phyloP scores from a whole-genome alignment of 2,888 invertebrate species.

The Leptinotarsa rubiginosa region DNA sequence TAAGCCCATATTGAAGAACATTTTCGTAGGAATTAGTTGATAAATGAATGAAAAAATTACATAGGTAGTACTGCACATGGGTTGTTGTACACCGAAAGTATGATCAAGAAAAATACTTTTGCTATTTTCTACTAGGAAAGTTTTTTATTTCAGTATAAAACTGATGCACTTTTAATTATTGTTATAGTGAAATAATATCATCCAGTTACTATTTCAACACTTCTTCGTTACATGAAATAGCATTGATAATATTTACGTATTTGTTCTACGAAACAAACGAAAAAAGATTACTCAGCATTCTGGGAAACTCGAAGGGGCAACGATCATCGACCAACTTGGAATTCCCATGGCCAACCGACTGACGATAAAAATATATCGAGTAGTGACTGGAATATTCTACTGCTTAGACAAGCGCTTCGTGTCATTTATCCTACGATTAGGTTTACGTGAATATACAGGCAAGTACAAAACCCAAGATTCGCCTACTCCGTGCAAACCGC shows the following conservation, averaged over 20 bases:
- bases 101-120: too few relatives aligned
- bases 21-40: too few relatives aligned
- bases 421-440: not conserved
- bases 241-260: not conserved
- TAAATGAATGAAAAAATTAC: too few relatives aligned
- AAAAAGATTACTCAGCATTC: slow-evolving; percentile 1
- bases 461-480: not conserved
- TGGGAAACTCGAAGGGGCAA: not conserved
- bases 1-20: too few relatives aligned
- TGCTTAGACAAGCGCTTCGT: not conserved
- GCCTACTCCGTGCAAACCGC: not conserved
- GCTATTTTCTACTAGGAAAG: too few relatives aligned
- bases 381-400: not conserved
- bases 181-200: not conserved
- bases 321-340: slow-evolving; percentile 16
- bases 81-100: too few relatives aligned
- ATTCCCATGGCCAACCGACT: slow-evolving; percentile 9
- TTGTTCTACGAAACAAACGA: slow-evolving; percentile 11
- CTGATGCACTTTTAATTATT: too few relatives aligned
- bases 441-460: not conserved
- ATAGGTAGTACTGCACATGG: too few relatives aligned
- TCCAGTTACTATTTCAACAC: not conserved
- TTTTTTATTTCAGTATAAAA: too few relatives aligned
- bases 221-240: not conserved
- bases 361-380: not conserved